Base-by-base conservation (phyloP, 2,888 invertebrate genomes). In the Stegana nigrithorax region DNA sequence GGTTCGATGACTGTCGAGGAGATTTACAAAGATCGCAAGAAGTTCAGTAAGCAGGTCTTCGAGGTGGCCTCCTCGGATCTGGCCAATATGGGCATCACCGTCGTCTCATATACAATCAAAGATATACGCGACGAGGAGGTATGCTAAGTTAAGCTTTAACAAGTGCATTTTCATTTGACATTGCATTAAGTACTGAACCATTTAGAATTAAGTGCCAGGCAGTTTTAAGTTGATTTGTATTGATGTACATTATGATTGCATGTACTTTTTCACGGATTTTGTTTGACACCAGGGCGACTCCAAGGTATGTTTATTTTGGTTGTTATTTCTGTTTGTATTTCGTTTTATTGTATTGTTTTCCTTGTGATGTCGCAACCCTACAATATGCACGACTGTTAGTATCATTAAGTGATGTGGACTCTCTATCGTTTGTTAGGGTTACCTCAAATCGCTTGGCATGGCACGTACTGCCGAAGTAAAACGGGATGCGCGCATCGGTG, bases 1-100 rank as follows among this genome's bases (percentile, higher is more conserved):
- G 96, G 96, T 27, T 95, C 95, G 68, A 96, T 96, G 96, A 96
- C 96, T 1, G 96, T 97, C 3, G 96, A 96, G 87, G 96, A 97
- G 87, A 96, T 97, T 81, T 97, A 96, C 85, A 96, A 96, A 83
- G 96, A 97, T 84, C 90, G 97, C 62, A 96, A 97, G 86, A 96
- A 96, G 85, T 97, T 97, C 86, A 96, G 96, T 80, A 96, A 96
- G 86, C 91, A 92, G 85, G 96, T 97, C 2, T 97, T 96, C 80
- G 96, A 97, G 87, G 96, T 96, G 10, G 96, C 96, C 2, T 96
- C 96, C 21, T 95, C 95, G 57, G 96, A 97, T 88, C 88, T 97
- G 67, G 95, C 96, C 72, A 96, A 97, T 82, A 97, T 97, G 96
- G 96, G 97, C 47, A 96, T 97, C 75, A 96, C 96, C 7, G 96